Percentiles rank a stretch among this genome's conserved stretches.
phyloP scores from a whole-genome alignment of 2,113 vertebrate genomes.

The Suncus etruscus region DNA sequence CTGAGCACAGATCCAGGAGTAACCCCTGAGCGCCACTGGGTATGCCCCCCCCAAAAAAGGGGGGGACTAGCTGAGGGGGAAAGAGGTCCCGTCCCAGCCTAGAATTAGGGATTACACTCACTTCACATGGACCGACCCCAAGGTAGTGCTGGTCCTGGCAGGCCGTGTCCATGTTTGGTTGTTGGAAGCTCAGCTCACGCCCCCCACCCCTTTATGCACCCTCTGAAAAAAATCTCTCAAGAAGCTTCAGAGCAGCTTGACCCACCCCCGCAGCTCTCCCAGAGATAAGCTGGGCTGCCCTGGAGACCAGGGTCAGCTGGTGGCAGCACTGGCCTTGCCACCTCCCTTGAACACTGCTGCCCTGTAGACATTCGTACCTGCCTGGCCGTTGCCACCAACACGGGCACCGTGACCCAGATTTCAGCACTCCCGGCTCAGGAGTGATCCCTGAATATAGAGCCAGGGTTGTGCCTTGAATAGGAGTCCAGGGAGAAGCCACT shows the following conservation, averaged over 20 bases:
- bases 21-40: too few relatives aligned
- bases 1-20: too few relatives aligned
- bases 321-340: constrained; percentile 14
- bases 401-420: constrained; percentile 64
- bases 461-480: neutral
- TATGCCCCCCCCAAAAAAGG: too few relatives aligned
- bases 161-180: neutral
- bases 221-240: neutral
- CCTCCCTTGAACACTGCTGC: neutral
- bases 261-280: neutral
- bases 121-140: neutral
- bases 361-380: constrained; percentile 56
- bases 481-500: too few relatives aligned
- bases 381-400: too few relatives aligned
- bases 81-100: too few relatives aligned
- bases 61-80: too few relatives aligned
- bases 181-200: neutral
- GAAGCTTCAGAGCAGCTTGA: neutral
- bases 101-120: neutral
- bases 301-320: constrained; percentile 17
- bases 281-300: neutral
- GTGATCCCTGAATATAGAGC: neutral
- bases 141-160: neutral
- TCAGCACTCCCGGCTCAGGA: constrained; percentile 23
- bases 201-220: neutral